Conservation (phyloP, 2,888 invertebrate species). For the Diadromus collaris region DNA sequence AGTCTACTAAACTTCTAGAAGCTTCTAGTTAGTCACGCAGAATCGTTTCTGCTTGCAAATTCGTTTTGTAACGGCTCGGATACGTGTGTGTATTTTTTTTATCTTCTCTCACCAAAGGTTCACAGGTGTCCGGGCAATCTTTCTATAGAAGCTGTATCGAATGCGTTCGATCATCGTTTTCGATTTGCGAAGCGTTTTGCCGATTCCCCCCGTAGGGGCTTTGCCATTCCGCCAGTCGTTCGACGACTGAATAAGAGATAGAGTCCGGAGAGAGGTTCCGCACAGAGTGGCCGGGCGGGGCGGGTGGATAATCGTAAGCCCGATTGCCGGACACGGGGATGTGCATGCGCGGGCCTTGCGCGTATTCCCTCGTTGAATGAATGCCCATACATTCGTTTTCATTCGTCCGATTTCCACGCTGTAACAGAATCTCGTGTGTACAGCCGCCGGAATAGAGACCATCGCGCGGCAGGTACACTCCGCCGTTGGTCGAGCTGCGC, state of each 20-base stretch:
- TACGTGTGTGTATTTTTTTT: constrained; percentile 14
- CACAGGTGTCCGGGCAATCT: constrained; percentile 60
- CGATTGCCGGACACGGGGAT: constrained; percentile 71
- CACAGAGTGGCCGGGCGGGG: constrained; percentile 45
- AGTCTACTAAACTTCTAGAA: too few relatives aligned
- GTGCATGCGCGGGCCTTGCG: constrained; percentile 46
- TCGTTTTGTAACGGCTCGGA: not conserved
- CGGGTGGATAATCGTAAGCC: constrained; percentile 63
- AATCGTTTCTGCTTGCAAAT: not conserved
- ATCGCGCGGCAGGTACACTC: constrained; percentile 7
- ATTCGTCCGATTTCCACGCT: constrained; percentile 52
- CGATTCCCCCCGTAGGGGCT: constrained; percentile 41
- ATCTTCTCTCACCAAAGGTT: constrained; percentile 34
- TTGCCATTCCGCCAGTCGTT: constrained; percentile 38
- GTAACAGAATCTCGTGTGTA: constrained; percentile 51
- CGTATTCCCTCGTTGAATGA: constrained; percentile 56
- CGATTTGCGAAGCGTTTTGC: constrained; percentile 62
- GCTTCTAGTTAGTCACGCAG: not conserved
- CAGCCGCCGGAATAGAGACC: not conserved
- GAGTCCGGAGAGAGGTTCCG: constrained; percentile 38
- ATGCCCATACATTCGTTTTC: constrained; percentile 52
- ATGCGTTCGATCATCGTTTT: constrained; percentile 62
- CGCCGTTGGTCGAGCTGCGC: constrained; percentile 23
- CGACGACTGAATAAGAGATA: constrained; percentile 50
- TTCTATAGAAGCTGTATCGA: constrained; percentile 56